Base-by-base conservation (phyloP, 1,140 invertebrate species). In the Drosophila auraria region DNA sequence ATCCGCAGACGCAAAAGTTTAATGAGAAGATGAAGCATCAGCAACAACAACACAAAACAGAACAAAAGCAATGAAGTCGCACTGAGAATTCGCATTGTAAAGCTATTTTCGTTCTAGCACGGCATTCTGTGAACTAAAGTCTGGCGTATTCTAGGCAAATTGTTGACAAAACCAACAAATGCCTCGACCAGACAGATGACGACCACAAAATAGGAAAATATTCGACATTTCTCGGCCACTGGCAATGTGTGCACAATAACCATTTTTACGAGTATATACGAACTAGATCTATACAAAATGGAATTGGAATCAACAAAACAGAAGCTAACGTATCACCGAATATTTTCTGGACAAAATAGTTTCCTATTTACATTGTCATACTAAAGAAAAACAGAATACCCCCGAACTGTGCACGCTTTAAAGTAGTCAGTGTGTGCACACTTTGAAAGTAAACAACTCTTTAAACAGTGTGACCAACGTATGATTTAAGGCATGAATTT, bases 1-100 rank as follows among this genome's bases (percentile, higher is more conserved):
- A 74, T 74, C 23, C 12, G 47, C 69, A 73, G 71, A 74, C 47
- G 69, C 45, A 45, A 73, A 74, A 74, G 71, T 73, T 60, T 73
- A 74, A 74, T 74, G 69, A 73, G 71, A 61, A 53, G 47, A 50
- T 49, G 40, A 38, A 68, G 36, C 20, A 44, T 20, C 68, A 47
- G 45, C 25, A 40, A 56, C 33, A 44, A 17, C n/a, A 51, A 45
- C 15, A 53, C 20, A 20, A 20, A 36, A 17, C 36, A 9, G 25
- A 49, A 20, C 17, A 17, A 33, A n/a, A 49, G 20, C 51, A 49
- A 56, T 49, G 59, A 66, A 56, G 27, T 20, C 63, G 36, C 63
- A 27, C 38, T n/a, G 54, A 23, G 27, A 44, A 68, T 15, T 44
- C 54, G 11, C 64, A 73, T 44, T 73, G 36, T 51, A 51, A 51